These are phyloP conservation scores for Micronisus gabar DNA, from an alignment of 2,113 vertebrate species.

Conservation along the genomic window DNA sequence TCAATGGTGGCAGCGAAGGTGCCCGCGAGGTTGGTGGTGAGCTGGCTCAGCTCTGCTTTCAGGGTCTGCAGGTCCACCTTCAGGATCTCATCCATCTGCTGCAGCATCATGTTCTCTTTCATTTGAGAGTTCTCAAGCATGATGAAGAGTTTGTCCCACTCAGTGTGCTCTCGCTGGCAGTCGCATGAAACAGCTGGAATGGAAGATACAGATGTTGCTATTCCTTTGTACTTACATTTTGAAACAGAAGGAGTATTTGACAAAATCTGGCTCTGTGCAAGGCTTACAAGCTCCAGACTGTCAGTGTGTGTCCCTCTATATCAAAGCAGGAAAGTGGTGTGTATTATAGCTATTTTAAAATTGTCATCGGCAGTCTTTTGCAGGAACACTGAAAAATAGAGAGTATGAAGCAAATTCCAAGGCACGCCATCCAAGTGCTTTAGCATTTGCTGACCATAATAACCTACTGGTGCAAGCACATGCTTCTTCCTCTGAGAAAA, in stretches of 20 bases:
- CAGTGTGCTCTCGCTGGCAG: constrained; percentile 80
- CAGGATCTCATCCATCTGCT: constrained; percentile 81
- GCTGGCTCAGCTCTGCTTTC: constrained; percentile 80
- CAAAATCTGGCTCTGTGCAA: neutral
- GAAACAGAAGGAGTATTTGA: neutral
- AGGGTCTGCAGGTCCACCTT: constrained; percentile 82
- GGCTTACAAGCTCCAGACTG: neutral
- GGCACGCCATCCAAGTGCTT: neutral
- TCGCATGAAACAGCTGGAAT: constrained; percentile 70
- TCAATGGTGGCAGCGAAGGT: constrained; percentile 60
- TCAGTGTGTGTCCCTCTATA: neutral
- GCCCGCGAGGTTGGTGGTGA: constrained; percentile 63
- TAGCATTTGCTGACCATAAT: neutral
- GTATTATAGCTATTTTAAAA: neutral
- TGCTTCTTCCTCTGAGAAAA: neutral
- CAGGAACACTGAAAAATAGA: neutral
- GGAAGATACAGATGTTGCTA: neutral
- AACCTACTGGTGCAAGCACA: neutral
- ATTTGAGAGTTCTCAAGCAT: constrained; percentile 98
- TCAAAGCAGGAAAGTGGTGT: neutral
- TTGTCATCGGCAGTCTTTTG: neutral
- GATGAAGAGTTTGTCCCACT: constrained; percentile 96
- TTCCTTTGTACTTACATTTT: neutral
- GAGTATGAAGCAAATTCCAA: neutral
- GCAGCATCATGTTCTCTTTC: constrained; percentile 92